phyloP scores from a whole-genome alignment of 2,888 invertebrate genomes.

The Thereva nobilitata region DNA sequence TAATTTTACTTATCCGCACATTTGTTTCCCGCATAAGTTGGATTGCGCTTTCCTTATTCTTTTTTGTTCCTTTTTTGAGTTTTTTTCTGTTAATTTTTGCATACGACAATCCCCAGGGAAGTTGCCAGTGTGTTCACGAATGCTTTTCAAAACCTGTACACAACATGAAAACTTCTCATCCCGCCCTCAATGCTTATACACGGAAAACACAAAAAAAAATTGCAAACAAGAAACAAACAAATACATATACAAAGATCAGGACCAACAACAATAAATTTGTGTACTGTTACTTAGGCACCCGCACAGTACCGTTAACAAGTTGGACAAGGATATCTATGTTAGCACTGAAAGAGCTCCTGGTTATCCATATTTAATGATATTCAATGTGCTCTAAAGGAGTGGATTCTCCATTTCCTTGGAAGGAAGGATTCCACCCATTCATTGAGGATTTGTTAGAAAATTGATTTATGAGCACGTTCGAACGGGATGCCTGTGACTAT shows the following conservation, averaged over 20 bases:
- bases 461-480: conserved; percentile 31
- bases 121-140: conserved; percentile 16
- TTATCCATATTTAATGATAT: conserved; percentile 37
- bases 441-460: conserved; percentile 26
- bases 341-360: conserved; percentile 8
- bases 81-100: conserved; percentile 21
- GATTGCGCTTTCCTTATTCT: conserved; percentile 21
- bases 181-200: neutral
- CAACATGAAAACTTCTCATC: conserved; percentile 4
- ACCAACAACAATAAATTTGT: conserved; percentile 34
- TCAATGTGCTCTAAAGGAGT: conserved; percentile 28
- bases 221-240: conserved; percentile 10
- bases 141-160: conserved; percentile 11
- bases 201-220: conserved; percentile 12
- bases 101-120: conserved; percentile 16
- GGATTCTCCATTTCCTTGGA: conserved; percentile 16
- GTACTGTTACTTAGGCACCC: conserved; percentile 15
- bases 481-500: conserved; percentile 2
- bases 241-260: neutral
- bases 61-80: conserved; percentile 2
- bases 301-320: conserved; percentile 4
- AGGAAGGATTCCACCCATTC: conserved; percentile 1
- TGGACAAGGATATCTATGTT: neutral
- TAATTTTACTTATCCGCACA: conserved; percentile 45
- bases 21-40: conserved; percentile 21